Evolutionary conservation across 53 echinoderm and acorn worm species (phyloP).

Genomic region (Echinarachnius parma): DNA sequence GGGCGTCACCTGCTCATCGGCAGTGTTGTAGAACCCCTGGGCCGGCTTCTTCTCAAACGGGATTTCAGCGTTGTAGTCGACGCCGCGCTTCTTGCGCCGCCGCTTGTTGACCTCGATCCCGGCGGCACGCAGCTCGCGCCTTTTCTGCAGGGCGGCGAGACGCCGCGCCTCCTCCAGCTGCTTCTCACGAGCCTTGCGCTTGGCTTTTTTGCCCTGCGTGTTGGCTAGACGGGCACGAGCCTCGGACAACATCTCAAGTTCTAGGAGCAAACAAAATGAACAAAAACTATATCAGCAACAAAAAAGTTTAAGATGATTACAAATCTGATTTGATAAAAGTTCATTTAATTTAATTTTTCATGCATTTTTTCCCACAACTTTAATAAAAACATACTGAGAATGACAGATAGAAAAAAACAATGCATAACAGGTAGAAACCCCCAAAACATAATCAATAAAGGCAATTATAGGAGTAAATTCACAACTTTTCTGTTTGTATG

Average conservation of each 20-base stretch:
- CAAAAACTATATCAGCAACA: background rate
- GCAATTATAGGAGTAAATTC: too few relatives aligned
- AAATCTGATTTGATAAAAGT: background rate
- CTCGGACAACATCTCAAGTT: conserved; percentile 99
- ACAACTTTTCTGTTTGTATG: too few relatives aligned
- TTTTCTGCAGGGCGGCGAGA: conserved; percentile 88
- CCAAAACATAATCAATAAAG: too few relatives aligned
- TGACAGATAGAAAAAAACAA: too few relatives aligned
- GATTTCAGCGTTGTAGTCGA: conserved; percentile 98
- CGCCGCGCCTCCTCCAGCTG: conserved; percentile 94
- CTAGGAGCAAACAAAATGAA: conserved; percentile 24
- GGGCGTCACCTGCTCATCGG: conserved; percentile 61
- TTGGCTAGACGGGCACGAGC: conserved; percentile 98
- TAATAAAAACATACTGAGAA: too few relatives aligned
- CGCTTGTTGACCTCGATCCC: conserved; percentile 92
- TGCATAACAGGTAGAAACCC: too few relatives aligned
- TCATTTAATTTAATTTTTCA: too few relatives aligned
- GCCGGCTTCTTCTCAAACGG: conserved; percentile 99
- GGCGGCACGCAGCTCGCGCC: conserved; percentile 89
- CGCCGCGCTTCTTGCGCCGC: conserved; percentile 83
- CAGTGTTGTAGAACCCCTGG: conserved; percentile 78
- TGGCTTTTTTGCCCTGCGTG: conserved; percentile 99
- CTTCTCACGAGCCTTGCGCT: conserved; percentile 96
- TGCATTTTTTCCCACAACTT: too few relatives aligned
- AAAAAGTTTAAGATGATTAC: background rate